Evolutionary conservation across 1,140 invertebrate species (phyloP), one percentile per base, ranked within the genome.

Genomic region (Xylocopa sonorina): DNA sequence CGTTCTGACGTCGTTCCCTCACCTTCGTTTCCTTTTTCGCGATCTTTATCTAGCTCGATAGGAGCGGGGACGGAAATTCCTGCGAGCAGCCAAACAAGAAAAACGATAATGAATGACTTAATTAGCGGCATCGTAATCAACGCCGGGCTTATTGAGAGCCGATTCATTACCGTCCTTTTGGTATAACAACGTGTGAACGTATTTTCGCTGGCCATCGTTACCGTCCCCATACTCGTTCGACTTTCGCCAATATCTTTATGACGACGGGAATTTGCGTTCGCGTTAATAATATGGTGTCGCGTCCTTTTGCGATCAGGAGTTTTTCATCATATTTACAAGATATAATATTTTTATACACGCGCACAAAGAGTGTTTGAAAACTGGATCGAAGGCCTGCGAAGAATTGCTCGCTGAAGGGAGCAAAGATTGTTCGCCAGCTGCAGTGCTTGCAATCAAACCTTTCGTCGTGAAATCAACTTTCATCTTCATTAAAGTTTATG

Each of bases 41-140:
- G 43, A 77, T 77, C 43, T 12, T 68, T 68, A 77, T 77, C 63
- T 14, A 16, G n/a, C n/a, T 27, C 29, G 64, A 67, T 67, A 34
- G 50, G 38, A 16, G n/a, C n/a, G n/a, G n/a, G 9, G 32, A 14
- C 50, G 64, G 32, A 50, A 55, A 77, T 77, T 29, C 53, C 41
- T 38, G 3, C 7, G 21, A 18, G 32, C 7, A 27, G 29, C 21
- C 51, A 18, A 57, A 29, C 24, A 9, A 32, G 9, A 57, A 68
- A 34, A 46, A 46, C 46, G 38, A 34, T 46, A 58, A 77, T 12
- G 34, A 53, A 64, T 21, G 24, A 41, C 48, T 75, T 43, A 64
- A 63, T 64, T 64, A 51, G 18, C 60, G 16, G 27, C 53, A 5
- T 55, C 50, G 41, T 46, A 10, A 60, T 58, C 27, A 58, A 57